phyloP scores from a whole-genome alignment of 2,888 invertebrate species.

The Asteroscopus sphinx region DNA sequence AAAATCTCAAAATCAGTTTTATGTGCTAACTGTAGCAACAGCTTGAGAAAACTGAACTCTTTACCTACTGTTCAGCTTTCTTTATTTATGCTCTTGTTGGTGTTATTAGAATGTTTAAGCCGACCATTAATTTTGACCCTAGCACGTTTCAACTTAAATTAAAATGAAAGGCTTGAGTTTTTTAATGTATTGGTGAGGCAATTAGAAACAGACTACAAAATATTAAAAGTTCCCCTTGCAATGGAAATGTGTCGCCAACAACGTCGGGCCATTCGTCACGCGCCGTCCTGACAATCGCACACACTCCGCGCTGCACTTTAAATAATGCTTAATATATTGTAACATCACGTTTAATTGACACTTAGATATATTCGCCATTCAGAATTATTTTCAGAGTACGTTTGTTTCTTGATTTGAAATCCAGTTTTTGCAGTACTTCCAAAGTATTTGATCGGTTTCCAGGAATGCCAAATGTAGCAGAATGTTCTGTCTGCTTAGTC shows the following conservation, averaged over 20 bases:
- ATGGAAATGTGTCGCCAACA: constrained; percentile 70
- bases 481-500: too few species aligned
- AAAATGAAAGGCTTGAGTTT: constrained; percentile 65
- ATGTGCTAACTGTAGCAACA: too few species aligned
- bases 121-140: constrained; percentile 42
- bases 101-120: too few species aligned
- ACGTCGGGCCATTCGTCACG: constrained; percentile 72
- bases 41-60: too few species aligned
- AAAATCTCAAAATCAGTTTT: too few species aligned
- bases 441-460: too few species aligned
- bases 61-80: too few species aligned
- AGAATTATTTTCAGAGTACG: not conserved
- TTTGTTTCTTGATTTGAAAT: not conserved
- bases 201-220: constrained; percentile 83
- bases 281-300: constrained; percentile 64
- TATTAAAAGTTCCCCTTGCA: constrained; percentile 80
- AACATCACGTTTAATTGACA: constrained; percentile 48
- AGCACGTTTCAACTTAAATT: constrained; percentile 61
- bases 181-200: constrained; percentile 73
- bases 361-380: constrained; percentile 15
- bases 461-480: too few species aligned
- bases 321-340: constrained; percentile 60
- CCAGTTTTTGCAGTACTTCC: not conserved
- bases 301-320: constrained; percentile 61
- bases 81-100: too few species aligned